These are phyloP conservation scores for Aplysia californica DNA, from an alignment of 1,140 invertebrate species.

Conservation along the genomic window DNA sequence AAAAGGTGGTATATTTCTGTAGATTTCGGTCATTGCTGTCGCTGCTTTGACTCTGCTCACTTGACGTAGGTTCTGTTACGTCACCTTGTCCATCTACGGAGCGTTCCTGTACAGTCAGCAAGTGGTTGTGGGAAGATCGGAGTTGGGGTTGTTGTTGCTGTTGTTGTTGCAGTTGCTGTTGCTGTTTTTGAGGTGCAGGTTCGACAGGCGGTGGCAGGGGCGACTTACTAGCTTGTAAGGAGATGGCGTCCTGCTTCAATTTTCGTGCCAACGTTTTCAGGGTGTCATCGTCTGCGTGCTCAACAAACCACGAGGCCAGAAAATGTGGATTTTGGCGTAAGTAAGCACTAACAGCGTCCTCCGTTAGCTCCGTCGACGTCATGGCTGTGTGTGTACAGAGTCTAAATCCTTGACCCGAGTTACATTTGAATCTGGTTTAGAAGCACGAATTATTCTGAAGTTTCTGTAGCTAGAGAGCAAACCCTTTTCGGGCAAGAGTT, in stretches of 20 bases:
- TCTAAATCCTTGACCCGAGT: not conserved
- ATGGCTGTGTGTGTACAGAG: too few relatives aligned
- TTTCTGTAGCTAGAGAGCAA: too few relatives aligned
- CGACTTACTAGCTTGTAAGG: conserved; percentile 21
- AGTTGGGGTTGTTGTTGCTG: not conserved
- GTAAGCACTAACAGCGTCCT: conserved; percentile 40
- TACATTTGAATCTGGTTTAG: not conserved
- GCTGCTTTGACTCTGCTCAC: too few relatives aligned
- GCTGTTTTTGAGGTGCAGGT: too few relatives aligned
- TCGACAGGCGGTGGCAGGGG: not conserved
- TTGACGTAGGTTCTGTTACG: too few relatives aligned
- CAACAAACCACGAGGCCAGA: conserved; percentile 44
- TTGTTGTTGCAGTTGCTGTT: conserved; percentile 3
- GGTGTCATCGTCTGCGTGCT: conserved; percentile 43
- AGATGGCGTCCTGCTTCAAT: conserved; percentile 34
- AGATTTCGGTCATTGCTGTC: conserved; percentile 13
- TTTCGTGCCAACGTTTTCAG: conserved; percentile 27
- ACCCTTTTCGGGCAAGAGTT: not conserved
- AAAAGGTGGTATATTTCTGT: conserved; percentile 25
- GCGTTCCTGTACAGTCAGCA: too few relatives aligned
- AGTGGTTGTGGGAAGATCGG: too few relatives aligned
- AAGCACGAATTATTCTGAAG: too few relatives aligned
- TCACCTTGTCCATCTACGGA: too few relatives aligned
- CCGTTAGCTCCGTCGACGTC: conserved; percentile 30
- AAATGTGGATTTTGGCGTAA: conserved; percentile 46